Base-by-base conservation (phyloP, 1,140 invertebrate species). In the Holcopasites calliopsidis region DNA sequence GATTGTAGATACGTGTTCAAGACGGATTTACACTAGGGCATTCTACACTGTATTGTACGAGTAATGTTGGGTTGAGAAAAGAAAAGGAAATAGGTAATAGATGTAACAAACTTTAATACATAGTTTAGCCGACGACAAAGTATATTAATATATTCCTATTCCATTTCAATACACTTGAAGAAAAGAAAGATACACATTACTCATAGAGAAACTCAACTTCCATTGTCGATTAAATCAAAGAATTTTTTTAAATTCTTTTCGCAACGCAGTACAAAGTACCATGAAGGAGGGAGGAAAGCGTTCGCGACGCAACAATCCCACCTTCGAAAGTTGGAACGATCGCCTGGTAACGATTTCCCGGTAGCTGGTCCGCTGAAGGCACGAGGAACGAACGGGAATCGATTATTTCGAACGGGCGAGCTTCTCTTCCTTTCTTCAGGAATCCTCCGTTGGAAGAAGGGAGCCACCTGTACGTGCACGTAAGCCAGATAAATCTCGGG, bases 401-500 rank as follows among this genome's bases (percentile, higher is more conserved):
- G 76, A 73, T 77, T 77, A 77, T 74, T 64, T 40, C 28, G 18
- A 71, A 76, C 42, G 65, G 74, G 57, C 57, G 74, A 42, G 21
- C 65, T 16, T 62, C 28, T 16, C 38, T 62, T 62, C 60, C 26
- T 64, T 47, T 40, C 18, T 50, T 50, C 38, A 60, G 50, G 40
- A 69, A 69, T 49, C 57, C 1, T 47, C n/a, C n/a, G 55, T 50
- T 50, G 54, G 70, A 72, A 80, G 83, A 50, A 61, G 61, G 65
- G 61, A 84, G 76, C 70, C 82, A 82, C 82, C 82, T 82, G 84
- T 83, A 84, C 81, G 75, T 75, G 57, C 70, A 70, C 76, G 83
- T 81, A 78, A 82, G 73, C 76, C 80, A 88, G 81, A 83, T 83
- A 74, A 83, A 83, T 82, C 81, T 83, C 80, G 75, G 76, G 65